A percentile compares a stretch with the other conserved stretches of the same genome.
phyloP scores from a whole-genome alignment of 2,113 vertebrate species.

The Myxocyprinus asiaticus region DNA sequence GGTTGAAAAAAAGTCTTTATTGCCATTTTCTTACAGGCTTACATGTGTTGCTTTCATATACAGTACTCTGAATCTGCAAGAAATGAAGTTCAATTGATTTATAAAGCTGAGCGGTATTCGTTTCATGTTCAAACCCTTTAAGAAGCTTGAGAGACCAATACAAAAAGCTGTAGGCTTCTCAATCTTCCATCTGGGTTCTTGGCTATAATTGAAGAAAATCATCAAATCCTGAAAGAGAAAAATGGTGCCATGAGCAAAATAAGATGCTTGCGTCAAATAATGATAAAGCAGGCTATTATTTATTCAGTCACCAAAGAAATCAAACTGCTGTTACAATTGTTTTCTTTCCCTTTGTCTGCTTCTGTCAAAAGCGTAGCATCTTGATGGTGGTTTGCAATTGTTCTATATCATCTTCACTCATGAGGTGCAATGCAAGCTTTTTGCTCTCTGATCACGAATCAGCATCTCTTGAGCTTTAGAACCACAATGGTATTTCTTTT shows the following conservation, averaged over 20 bases:
- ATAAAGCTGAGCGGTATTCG: constrained; percentile 22
- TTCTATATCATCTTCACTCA: constrained; percentile 27
- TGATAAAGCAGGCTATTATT: constrained; percentile 44
- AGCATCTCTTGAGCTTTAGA: constrained; percentile 15
- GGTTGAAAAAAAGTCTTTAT: not conserved
- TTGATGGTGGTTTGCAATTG: constrained; percentile 20
- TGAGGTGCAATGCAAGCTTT: constrained; percentile 20
- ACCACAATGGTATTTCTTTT: constrained; percentile 27
- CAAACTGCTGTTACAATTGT: constrained; percentile 46
- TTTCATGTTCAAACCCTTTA: constrained; percentile 45
- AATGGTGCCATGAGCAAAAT: constrained; percentile 42
- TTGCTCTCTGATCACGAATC: constrained; percentile 19
- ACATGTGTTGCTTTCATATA: constrained; percentile 37
- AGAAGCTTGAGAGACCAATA: constrained; percentile 42
- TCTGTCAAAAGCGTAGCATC: not conserved
- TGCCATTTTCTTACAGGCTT: constrained; percentile 37
- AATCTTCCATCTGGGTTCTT: constrained; percentile 31
- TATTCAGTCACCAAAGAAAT: constrained; percentile 47
- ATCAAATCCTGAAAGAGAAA: constrained; percentile 36
- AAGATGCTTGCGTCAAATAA: constrained; percentile 28
- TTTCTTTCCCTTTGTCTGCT: constrained; percentile 28
- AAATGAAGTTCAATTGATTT: constrained; percentile 50
- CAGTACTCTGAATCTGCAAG: constrained; percentile 2
- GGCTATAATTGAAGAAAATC: constrained; percentile 28
- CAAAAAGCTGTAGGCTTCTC: constrained; percentile 30